A percentile compares a stretch with the other conserved stretches of the same genome.
These are phyloP conservation scores for Stratiolaelaps scimitus DNA, from an alignment of 1,140 invertebrate genomes.

Conservation along the genomic window DNA sequence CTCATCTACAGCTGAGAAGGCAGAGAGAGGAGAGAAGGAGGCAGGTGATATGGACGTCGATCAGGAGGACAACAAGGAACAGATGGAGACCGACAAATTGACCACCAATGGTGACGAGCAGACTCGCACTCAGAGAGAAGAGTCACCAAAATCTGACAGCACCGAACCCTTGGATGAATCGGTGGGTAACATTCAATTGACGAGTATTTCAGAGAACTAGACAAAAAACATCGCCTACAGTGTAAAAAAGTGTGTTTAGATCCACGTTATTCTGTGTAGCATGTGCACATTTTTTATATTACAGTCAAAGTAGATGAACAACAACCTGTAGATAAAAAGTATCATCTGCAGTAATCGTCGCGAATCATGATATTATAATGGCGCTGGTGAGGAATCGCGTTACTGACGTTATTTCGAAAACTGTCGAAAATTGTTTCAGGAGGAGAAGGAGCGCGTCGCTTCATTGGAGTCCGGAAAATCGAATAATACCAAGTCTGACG, in stretches of 20 bases:
- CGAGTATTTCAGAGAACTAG: too few relatives aligned
- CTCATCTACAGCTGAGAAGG: background rate
- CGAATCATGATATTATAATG: too few relatives aligned
- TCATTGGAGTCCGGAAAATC: background rate
- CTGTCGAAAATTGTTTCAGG: background rate
- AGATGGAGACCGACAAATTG: constrained; percentile 32
- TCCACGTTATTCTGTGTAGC: too few relatives aligned
- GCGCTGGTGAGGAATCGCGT: too few relatives aligned
- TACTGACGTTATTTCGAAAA: too few relatives aligned
- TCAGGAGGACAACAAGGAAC: constrained; percentile 35
- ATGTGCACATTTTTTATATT: too few relatives aligned
- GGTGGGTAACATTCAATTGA: too few relatives aligned
- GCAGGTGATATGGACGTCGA: constrained; percentile 33
- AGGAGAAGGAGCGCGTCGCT: constrained; percentile 17
- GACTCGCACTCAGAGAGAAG: constrained; percentile 21
- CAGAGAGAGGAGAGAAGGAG: constrained; percentile 35
- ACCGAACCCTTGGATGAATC: constrained; percentile 31
- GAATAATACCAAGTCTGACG: background rate
- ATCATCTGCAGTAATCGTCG: too few relatives aligned
- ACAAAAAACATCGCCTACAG: too few relatives aligned
- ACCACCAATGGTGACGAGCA: constrained; percentile 31
- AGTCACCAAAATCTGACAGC: constrained; percentile 24
- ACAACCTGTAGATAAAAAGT: too few relatives aligned
- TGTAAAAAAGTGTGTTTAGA: too few relatives aligned
- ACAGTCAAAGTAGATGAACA: too few relatives aligned